Evolutionary conservation across 2,113 vertebrate species (phyloP), one percentile per base, ranked within the genome.

Genomic region (Pedionomus torquatus): DNA sequence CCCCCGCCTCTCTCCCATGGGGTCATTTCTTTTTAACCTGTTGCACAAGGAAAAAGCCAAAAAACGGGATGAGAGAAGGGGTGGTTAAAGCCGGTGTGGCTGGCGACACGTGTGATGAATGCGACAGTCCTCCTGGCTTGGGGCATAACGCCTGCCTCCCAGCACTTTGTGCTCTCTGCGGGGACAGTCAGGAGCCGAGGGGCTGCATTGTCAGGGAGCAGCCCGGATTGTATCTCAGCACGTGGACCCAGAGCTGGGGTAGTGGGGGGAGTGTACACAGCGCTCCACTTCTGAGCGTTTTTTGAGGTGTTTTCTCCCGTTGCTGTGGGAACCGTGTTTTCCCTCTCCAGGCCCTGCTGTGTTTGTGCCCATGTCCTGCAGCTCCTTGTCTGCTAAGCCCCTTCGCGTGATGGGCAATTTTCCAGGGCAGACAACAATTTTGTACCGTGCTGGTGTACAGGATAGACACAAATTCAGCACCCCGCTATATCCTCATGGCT

Each of bases 101-200:
- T 20, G 54, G n/a, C 48, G 13, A 19, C 52, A 3, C 3, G 0
- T 3, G 68, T 13, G 86, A 19, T 12, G 69, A 46, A 18, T 5
- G 35, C 12, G 51, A 1, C 20, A 13, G 25, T 24, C 9, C 0
- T 31, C 26, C 55, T 11, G 84, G 43, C 17, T 8, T 11, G 52
- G 37, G 37, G 37, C 9, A 1, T 5, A 4, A 5, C 3, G 0
- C 11, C 46, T 57, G 78, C 37, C 24, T 31, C 21, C 19, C 37
- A 3, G 44, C 51, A 52, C 48, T 33, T 6, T 11, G 46, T 25
- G 16, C 72, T 30, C 57, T 4, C 23, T 2, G 35, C 21, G 3
- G 16, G 0, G 35, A 13, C 14, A 5, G 16, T 6, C 17, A 1
- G 0, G 2, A 21, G 13, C 80, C 3, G 21, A 13, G 26, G 26